phyloP scores from a whole-genome alignment of 2,113 vertebrate genomes.

The Saguinus midas region DNA sequence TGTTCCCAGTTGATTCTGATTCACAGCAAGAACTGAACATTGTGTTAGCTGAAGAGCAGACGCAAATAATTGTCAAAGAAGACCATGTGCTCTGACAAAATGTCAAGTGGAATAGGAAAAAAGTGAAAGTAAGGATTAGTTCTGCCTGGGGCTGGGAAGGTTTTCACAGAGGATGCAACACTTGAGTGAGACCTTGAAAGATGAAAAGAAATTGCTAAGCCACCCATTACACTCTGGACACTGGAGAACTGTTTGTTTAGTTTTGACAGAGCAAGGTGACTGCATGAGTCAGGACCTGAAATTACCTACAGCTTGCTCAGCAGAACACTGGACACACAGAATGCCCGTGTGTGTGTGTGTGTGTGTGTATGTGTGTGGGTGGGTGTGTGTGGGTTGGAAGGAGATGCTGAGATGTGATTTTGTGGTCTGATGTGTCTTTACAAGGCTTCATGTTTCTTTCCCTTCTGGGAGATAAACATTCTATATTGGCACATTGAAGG shows the following conservation, averaged over 20 bases:
- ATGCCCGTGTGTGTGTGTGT: fast-evolving
- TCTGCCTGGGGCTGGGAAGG: neutral
- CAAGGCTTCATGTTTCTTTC: neutral
- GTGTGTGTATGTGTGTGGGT: no score
- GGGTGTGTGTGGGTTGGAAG: neutral
- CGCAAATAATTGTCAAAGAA: neutral
- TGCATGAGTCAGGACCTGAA: neutral
- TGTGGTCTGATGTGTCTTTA: neutral
- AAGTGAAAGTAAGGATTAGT: neutral
- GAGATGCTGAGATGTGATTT: fast-evolving
- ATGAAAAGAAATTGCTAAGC: neutral
- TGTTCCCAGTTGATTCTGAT: neutral
- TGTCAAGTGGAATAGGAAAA: neutral
- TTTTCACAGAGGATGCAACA: neutral
- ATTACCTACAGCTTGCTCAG: neutral
- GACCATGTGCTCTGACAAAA: fast-evolving
- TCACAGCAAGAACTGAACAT: neutral
- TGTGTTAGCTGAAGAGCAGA: neutral
- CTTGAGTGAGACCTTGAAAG: neutral
- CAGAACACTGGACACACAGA: neutral
- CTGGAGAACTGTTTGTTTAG: neutral
- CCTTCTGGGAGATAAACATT: neutral
- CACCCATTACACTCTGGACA: neutral
- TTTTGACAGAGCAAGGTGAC: neutral
- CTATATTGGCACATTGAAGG: neutral